A percentile compares a stretch with the other conserved stretches of the same genome.
phyloP scores from a whole-genome alignment of 2,113 vertebrate species.

The Apodemus speciosus region DNA sequence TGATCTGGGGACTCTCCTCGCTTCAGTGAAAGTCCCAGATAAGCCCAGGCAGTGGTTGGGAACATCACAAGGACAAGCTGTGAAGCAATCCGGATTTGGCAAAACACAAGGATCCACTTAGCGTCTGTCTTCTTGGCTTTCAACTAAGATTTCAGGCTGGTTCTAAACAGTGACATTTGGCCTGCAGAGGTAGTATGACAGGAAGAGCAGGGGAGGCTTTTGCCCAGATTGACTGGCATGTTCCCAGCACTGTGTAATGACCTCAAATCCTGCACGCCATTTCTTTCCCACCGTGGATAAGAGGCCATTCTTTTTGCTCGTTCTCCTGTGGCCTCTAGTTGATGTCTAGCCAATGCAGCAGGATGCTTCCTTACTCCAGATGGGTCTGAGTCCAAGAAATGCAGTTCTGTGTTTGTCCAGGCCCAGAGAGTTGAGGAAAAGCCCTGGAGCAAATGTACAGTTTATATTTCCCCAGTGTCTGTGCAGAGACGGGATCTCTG shows the following conservation, averaged over 20 bases:
- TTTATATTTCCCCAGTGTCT: conserved; percentile 45
- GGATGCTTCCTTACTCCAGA: conserved; percentile 63
- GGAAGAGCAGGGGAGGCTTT: neutral
- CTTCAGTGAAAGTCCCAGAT: neutral
- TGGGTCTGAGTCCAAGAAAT: conserved; percentile 61
- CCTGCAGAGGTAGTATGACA: neutral
- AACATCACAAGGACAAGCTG: neutral
- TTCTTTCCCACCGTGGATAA: conserved; percentile 51
- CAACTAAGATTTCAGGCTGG: neutral
- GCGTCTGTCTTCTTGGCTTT: neutral
- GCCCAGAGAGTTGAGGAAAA: conserved; percentile 59
- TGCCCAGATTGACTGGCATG: neutral
- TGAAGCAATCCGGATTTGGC: neutral
- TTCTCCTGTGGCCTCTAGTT: conserved; percentile 59
- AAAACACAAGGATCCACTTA: neutral
- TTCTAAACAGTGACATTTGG: conserved; percentile 34
- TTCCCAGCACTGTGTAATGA: neutral
- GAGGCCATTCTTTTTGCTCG: conserved; percentile 68
- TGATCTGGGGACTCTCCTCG: neutral
- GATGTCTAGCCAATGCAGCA: conserved; percentile 69
- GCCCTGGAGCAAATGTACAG: conserved; percentile 64
- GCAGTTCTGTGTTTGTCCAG: conserved; percentile 72
- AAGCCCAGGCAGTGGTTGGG: no score
- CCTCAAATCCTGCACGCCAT: conserved; percentile 46
- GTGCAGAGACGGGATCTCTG: conserved; percentile 19